Evolutionary conservation across 1,140 invertebrate species (phyloP).

Genomic region (Magallana angulata): DNA sequence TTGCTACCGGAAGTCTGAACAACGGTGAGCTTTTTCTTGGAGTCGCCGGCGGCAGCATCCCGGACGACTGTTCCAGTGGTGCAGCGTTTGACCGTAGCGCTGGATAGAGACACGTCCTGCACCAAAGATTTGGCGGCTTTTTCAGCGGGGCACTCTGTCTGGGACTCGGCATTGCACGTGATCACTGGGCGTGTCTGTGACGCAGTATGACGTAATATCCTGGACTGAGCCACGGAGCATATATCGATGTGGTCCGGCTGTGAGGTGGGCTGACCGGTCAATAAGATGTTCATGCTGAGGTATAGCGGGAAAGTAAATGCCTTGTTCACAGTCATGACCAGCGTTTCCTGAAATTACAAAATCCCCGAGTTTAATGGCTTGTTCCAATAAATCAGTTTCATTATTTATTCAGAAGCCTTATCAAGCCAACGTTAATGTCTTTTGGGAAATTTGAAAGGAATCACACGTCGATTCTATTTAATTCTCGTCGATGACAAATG

Average conservation of each 20-base stretch:
- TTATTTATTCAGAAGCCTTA: neutral
- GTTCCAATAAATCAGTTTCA: neutral
- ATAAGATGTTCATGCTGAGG: constrained; percentile 10
- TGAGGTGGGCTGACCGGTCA: neutral
- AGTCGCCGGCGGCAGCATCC: neutral
- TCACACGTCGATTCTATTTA: no score
- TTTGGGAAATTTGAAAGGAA: no score
- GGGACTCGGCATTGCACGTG: neutral
- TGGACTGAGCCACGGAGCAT: constrained; percentile 4
- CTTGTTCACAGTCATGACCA: neutral
- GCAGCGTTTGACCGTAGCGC: neutral
- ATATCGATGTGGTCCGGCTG: constrained; percentile 9
- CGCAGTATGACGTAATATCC: neutral
- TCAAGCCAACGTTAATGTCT: neutral
- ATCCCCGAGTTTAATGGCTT: neutral
- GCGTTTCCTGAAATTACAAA: constrained; percentile 24
- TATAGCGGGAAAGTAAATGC: neutral
- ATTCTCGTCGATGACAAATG: no score
- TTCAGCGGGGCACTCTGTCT: neutral
- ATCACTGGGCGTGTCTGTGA: neutral
- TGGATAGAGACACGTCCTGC: neutral
- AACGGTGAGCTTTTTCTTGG: neutral
- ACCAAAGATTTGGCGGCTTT: neutral
- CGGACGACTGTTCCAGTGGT: neutral
- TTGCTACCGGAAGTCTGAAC: neutral